Evolutionary conservation across 2,888 invertebrate species (phyloP).

Genomic region (Spilarctia lutea): DNA sequence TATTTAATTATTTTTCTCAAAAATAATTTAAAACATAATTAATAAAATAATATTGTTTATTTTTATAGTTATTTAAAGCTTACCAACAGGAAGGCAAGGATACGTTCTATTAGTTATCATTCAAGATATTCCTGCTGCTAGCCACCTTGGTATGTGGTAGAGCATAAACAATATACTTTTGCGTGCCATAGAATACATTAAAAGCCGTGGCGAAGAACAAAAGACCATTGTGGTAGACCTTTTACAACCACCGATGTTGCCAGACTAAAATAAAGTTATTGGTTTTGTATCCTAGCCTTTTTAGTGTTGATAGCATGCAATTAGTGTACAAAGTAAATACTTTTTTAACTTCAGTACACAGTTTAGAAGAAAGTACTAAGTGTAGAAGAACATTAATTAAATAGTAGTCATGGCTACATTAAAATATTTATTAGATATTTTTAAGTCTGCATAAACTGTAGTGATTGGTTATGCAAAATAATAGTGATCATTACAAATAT

Average conservation of each 20-base stretch:
- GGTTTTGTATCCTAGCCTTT: not conserved
- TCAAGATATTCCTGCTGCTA: conserved; percentile 23
- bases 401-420: not conserved
- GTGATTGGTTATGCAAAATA: not conserved
- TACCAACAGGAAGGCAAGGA: not conserved
- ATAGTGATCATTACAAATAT: not conserved
- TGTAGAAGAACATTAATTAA: not conserved
- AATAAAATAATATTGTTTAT: too few relatives aligned
- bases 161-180: conserved; percentile 59
- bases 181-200: conserved; percentile 68
- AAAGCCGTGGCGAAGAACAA: conserved; percentile 45
- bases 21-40: too few relatives aligned
- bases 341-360: not conserved
- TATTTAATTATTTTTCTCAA: too few relatives aligned
- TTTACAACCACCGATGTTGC: conserved; percentile 40
- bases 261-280: conserved; percentile 27
- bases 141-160: conserved; percentile 54
- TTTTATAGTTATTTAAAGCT: too few relatives aligned
- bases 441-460: not conserved
- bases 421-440: not conserved
- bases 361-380: not conserved
- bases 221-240: conserved; percentile 34
- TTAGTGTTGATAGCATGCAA: conserved; percentile 7
- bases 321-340: not conserved
- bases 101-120: conserved; percentile 5